Percentiles rank a stretch among this genome's conserved stretches.
Conservation (phyloP, 2,888 invertebrate genomes). For the Clitarchus hookeri region DNA sequence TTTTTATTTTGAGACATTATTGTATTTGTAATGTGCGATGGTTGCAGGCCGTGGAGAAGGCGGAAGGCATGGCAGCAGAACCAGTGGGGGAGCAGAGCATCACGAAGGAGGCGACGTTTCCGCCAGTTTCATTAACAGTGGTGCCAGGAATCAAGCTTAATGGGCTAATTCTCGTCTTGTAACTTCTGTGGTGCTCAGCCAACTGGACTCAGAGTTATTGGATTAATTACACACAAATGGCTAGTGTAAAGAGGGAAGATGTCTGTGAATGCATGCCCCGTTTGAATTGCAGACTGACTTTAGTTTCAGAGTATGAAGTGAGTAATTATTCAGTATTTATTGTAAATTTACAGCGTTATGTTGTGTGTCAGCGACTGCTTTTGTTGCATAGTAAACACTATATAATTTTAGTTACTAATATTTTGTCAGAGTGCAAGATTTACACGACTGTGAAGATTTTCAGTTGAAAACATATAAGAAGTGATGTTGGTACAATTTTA, state of each 20-base stretch:
- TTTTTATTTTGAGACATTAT: no score
- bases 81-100: constrained; percentile 45
- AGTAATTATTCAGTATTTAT: constrained; percentile 14
- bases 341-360: neutral
- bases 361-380: neutral
- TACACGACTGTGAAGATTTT: neutral
- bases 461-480: neutral
- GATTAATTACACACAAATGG: neutral
- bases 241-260: neutral
- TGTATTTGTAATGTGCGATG: constrained; percentile 4
- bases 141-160: neutral
- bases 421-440: neutral
- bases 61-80: constrained; percentile 52
- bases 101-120: constrained; percentile 40
- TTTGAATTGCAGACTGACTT: neutral
- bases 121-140: constrained; percentile 38
- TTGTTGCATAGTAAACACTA: neutral
- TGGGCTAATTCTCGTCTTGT: neutral
- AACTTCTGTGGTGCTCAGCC: neutral
- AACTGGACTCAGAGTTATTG: neutral
- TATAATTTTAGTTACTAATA: neutral
- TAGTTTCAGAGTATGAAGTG: neutral
- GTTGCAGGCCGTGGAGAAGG: constrained; percentile 52
- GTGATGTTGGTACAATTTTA: neutral
- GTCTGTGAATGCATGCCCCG: neutral